Base-by-base conservation (phyloP, 2,797 vertebrate genomes). In the Glyptemys insculpta region DNA sequence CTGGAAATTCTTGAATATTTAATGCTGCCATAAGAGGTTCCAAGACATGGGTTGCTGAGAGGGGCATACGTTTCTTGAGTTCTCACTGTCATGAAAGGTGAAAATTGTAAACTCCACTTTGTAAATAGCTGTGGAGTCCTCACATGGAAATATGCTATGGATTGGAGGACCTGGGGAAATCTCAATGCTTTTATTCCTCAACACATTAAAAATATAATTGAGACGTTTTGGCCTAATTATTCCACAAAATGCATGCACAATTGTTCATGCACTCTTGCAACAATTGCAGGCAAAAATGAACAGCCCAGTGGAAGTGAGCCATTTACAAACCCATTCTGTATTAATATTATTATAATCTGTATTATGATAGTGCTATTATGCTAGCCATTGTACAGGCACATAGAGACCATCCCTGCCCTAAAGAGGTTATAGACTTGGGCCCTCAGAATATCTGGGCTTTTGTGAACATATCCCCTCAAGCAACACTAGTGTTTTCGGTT, bases 71-170 rank as follows among this genome's bases (percentile, higher is more conserved):
- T 65, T 93, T 91, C 91, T 74, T n/a, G 76, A 62, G 89, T 34
- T 88, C 93, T 94, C 59, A 81, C 37, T 37, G 87, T 49, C 44
- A 88, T 56, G 50, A 0, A 54, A 82, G 92, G 95, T 94, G 84
- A 94, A 90, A 94, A 50, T 92, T 92, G 87, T 95, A 81, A 91
- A 72, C 49, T 83, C 95, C 95, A 87, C 94, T 49, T 92, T 94
- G 79, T 57, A 83, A 44, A 2, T 53, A 78, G 81, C 74, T 5
- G 23, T 44, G 0, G 29, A 83, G 87, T 47, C 89, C 86, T 91
- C 92, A 90, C 79, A 15, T 53, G 76, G 92, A 87, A 56, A 85
- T 8, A 5, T 44, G 88, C 25, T 79, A 37, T 94, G 94, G 97
- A 94, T 95, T 93, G 85, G 59, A 92, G 68, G 86, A 90, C 83